Evolutionary conservation across 23 tunicate genomes (phyloP), one percentile per base, ranked within the genome.

Genomic region (Halocynthia roretzi): DNA sequence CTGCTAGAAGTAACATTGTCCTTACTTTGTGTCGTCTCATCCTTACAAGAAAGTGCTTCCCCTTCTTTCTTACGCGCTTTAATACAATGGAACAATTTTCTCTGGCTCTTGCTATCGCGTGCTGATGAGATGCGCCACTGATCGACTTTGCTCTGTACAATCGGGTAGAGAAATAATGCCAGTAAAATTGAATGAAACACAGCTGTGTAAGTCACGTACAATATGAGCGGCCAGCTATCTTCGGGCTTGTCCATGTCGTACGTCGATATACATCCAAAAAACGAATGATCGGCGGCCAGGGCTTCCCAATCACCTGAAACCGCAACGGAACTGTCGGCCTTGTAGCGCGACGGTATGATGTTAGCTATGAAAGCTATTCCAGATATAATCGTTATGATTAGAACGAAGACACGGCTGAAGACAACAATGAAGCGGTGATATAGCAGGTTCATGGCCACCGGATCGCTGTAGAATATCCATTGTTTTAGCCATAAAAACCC

Each of bases 401-500:
- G 18, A 2, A 68, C 72, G 11, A 89, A 53, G 6, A 21, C 56
- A 7, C 78, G 70, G 68, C 88, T 84, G 61, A 83, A 89, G 8
- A 67, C 44, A 14, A 89, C 82, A 49, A 89, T 51, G 31, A 20
- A 21, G 52, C 65, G 54, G 20, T 72, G 62, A 75, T 89, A 89
- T 15, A 89, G 77, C 18, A 89, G 55, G 14, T 72, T 72, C 57
- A 62, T 61, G 11, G 84, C 96, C 14, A 88, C 88, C 18, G 96
- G 96, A 67, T 84, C 82, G 55, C 80, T 72, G 83, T 89, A 89
- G 54, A 89, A 89, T 51, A 84, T 58, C 96, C 96, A 89, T 61
- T 89, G 96, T 52, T 83, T 73, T 78, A 89, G 54, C 96, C 96
- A 89, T 60, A 89, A 67, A 58, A 89, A 89, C 19, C 56, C 82